Percentiles rank a stretch among this genome's conserved stretches.
These are phyloP conservation scores for Pogonocichla stellata DNA, from an alignment of 2,113 vertebrate genomes.

Conservation along the genomic window DNA sequence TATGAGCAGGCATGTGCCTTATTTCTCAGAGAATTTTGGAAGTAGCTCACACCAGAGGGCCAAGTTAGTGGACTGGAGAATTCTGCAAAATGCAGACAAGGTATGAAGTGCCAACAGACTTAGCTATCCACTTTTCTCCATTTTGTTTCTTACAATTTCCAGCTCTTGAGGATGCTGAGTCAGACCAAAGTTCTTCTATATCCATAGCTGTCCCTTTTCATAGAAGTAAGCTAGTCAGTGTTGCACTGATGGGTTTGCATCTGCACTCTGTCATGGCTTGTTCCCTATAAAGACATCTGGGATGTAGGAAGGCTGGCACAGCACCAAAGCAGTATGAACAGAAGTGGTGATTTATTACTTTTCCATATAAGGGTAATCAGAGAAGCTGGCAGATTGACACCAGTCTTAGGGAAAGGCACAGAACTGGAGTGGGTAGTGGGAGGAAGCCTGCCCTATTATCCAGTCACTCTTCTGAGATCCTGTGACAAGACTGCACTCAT, in stretches of 20 bases:
- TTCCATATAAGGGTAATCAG: neutral
- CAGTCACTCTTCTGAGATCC: neutral
- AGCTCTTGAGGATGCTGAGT: neutral
- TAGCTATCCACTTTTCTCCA: neutral
- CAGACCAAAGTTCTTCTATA: neutral
- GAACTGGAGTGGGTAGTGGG: neutral
- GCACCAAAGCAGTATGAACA: neutral
- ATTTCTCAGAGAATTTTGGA: neutral
- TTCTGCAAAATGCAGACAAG: neutral
- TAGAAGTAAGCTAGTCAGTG: neutral
- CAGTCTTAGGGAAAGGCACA: neutral
- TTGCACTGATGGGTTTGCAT: neutral
- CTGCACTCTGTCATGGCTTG: neutral
- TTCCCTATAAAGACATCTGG: neutral
- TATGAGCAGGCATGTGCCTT: neutral
- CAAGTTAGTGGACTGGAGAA: neutral
- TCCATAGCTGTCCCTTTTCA: neutral
- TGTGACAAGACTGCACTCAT: neutral
- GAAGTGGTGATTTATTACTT: conserved; percentile 1
- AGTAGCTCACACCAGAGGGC: neutral
- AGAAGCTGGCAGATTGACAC: neutral
- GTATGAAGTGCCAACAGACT: neutral
- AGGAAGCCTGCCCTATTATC: neutral
- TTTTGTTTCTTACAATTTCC: neutral
- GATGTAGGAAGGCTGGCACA: neutral